A percentile compares a stretch with the other conserved stretches of the same genome.
These are phyloP conservation scores for Drosophila testacea DNA, from an alignment of 2,888 invertebrate genomes.

Conservation along the genomic window DNA sequence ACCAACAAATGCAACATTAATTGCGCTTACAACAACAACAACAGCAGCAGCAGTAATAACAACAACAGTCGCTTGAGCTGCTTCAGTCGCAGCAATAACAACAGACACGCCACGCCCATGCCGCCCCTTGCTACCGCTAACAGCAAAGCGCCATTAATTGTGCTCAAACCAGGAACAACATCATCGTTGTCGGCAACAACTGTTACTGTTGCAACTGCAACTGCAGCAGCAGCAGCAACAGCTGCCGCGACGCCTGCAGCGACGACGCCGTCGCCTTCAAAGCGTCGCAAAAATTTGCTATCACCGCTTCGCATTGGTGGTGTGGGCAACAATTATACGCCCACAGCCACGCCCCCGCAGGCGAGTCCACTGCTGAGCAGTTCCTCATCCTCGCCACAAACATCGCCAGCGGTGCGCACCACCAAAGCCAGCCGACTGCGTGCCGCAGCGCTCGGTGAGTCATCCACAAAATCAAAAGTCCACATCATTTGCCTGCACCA, in stretches of 20 bases:
- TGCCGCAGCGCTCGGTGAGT: constrained; percentile 87
- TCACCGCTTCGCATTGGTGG: constrained; percentile 71
- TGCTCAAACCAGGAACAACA: constrained; percentile 68
- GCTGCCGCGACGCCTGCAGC: constrained; percentile 24
- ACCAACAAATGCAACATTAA: constrained; percentile 64
- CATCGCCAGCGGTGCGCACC: constrained; percentile 87
- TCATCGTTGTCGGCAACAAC: constrained; percentile 40
- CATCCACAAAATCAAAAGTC: constrained; percentile 9
- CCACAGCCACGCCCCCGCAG: constrained; percentile 52
- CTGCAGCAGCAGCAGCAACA: constrained; percentile 32
- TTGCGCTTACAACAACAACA: constrained; percentile 57
- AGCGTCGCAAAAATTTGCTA: constrained; percentile 77
- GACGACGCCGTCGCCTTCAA: constrained; percentile 57
- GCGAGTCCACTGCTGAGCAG: constrained; percentile 66
- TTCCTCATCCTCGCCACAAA: constrained; percentile 67
- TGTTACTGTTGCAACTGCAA: constrained; percentile 24
- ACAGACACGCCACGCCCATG: constrained; percentile 79
- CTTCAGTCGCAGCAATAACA: constrained; percentile 57
- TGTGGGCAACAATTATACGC: constrained; percentile 34
- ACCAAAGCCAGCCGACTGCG: constrained; percentile 90
- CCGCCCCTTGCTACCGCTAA: constrained; percentile 66
- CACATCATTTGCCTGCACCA: constrained; percentile 14
- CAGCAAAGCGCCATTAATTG: constrained; percentile 67
- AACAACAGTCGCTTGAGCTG: constrained; percentile 46
- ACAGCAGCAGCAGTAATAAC: constrained; percentile 52